These are phyloP conservation scores for Eupithecia inturbata DNA, from an alignment of 2,888 invertebrate genomes.

Conservation along the genomic window DNA sequence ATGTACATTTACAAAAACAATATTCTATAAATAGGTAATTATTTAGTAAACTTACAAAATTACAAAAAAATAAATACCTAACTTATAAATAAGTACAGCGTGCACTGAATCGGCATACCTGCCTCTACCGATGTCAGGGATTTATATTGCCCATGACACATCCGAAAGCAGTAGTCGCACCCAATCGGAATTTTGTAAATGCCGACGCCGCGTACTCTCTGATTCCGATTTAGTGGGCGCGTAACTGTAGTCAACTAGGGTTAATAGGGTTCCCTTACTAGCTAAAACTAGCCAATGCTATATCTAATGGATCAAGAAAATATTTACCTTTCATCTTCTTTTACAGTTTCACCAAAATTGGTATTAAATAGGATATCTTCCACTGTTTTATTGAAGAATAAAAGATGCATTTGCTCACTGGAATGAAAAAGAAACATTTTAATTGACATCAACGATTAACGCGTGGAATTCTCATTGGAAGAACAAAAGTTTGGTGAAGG, in stretches of 20 bases:
- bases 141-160: no score
- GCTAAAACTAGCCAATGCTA: not conserved
- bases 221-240: no score
- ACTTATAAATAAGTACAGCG: not conserved
- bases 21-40: not conserved
- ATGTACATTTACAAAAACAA: not conserved
- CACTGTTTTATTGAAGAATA: constrained; percentile 93
- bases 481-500: not conserved
- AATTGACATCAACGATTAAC: not conserved
- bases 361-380: constrained; percentile 90
- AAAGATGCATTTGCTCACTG: constrained; percentile 87
- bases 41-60: constrained; percentile 1
- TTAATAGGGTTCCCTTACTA: not conserved
- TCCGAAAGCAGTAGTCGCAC: no score
- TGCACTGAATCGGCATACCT: no score
- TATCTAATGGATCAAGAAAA: not conserved
- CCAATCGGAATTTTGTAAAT: no score
- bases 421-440: constrained; percentile 53
- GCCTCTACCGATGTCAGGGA: no score
- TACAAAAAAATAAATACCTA: constrained; percentile 10
- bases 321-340: constrained; percentile 85
- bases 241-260: not conserved
- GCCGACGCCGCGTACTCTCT: no score
- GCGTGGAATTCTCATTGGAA: not conserved
- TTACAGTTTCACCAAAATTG: constrained; percentile 85